Conservation (phyloP, 2,113 vertebrate species). For the Pomatorhinus ruficollis region DNA sequence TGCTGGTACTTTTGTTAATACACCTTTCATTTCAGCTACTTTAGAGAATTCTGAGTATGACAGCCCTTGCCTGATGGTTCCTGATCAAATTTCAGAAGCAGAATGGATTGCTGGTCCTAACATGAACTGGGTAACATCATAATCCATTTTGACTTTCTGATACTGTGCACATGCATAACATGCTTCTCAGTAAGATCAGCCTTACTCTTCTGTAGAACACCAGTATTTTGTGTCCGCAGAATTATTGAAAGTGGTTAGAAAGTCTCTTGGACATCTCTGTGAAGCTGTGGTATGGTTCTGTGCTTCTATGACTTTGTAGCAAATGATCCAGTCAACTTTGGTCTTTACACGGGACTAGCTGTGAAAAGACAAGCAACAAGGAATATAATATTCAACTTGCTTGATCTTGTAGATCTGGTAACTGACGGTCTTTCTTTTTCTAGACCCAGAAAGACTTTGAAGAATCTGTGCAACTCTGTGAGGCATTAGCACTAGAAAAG, state of each 20-base stretch:
- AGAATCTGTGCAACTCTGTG: constrained; percentile 84
- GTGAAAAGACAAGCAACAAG: not conserved
- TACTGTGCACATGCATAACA: not conserved
- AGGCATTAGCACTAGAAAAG: constrained; percentile 79
- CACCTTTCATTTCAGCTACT: constrained; percentile 39
- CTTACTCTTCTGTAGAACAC: not conserved
- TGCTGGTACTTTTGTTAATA: not conserved
- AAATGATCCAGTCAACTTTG: not conserved
- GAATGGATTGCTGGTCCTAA: constrained; percentile 71
- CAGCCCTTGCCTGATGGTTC: not conserved
- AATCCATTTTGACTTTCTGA: not conserved
- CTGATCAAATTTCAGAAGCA: constrained; percentile 35
- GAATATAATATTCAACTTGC: not conserved
- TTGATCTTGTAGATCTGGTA: not conserved
- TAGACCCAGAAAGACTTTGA: constrained; percentile 74
- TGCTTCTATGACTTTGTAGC: not conserved
- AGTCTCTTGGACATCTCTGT: not conserved
- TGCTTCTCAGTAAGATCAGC: not conserved
- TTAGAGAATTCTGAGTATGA: constrained; percentile 63
- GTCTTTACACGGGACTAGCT: not conserved
- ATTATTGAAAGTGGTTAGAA: not conserved
- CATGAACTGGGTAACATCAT: constrained; percentile 65
- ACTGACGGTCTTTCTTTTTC: not conserved
- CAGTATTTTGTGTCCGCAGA: not conserved
- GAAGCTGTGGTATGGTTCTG: not conserved